Evolutionary conservation across 2,113 vertebrate species (phyloP).

Genomic region (Seriola rivoliana): DNA sequence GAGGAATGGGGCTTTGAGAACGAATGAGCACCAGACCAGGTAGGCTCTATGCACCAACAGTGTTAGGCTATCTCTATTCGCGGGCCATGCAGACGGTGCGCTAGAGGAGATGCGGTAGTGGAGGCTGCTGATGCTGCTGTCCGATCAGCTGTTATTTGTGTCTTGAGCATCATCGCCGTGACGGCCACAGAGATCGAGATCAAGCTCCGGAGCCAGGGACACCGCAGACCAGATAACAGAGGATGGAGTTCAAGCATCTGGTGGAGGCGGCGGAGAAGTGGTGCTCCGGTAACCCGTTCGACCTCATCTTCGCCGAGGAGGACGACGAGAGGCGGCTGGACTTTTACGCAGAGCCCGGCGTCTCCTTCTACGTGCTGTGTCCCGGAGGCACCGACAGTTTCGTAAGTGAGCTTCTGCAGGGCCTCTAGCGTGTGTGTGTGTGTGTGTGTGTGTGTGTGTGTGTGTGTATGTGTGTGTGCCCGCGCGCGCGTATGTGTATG

Average conservation of each 20-base stretch:
- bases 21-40: slow-evolving; percentile 59
- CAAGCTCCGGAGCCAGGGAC: slow-evolving; percentile 74
- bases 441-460: slow-evolving; percentile 48
- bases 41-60: slow-evolving; percentile 64
- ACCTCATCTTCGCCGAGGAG: slow-evolving; percentile 95
- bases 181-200: slow-evolving; percentile 64
- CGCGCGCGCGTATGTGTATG: background rate
- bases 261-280: slow-evolving; percentile 96
- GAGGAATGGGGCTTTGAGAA: slow-evolving; percentile 74
- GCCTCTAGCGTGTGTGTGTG: slow-evolving; percentile 24
- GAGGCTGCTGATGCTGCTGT: slow-evolving; percentile 74
- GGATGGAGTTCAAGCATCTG: slow-evolving; percentile 97
- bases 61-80: slow-evolving; percentile 29
- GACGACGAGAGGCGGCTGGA: slow-evolving; percentile 95
- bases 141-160: slow-evolving; percentile 77
- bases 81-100: slow-evolving; percentile 74
- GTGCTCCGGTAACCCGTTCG: slow-evolving; percentile 96
- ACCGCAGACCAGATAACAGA: slow-evolving; percentile 62
- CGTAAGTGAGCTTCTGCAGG: slow-evolving; percentile 86
- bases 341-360: slow-evolving; percentile 97
- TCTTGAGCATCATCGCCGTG: slow-evolving; percentile 80
- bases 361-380: slow-evolving; percentile 97
- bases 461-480: background rate
- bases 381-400: slow-evolving; percentile 95
- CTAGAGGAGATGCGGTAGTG: slow-evolving; percentile 73